These are phyloP conservation scores for Drosophila neutralis DNA, from an alignment of 2,888 invertebrate species.

Conservation along the genomic window DNA sequence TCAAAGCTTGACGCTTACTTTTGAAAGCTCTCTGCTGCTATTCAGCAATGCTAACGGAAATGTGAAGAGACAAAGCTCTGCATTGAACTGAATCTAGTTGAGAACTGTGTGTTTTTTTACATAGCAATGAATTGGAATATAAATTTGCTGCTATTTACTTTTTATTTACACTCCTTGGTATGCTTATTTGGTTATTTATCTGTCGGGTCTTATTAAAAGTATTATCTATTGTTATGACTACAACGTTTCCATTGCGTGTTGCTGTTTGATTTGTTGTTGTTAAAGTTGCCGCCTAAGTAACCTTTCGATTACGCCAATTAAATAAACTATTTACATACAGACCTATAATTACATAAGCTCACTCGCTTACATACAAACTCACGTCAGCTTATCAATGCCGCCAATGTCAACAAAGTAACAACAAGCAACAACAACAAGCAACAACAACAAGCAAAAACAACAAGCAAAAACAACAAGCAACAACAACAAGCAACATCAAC, in stretches of 20 bases:
- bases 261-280: constrained; percentile 25
- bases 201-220: not conserved
- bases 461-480: constrained; percentile 21
- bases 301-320: constrained; percentile 74
- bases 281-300: constrained; percentile 61
- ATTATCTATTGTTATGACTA: constrained; percentile 19
- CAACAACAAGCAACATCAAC: constrained; percentile 41
- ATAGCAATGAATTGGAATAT: not conserved
- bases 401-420: constrained; percentile 60
- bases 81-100: not conserved
- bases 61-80: constrained; percentile 1
- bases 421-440: constrained; percentile 38
- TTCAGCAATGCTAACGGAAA: constrained; percentile 35
- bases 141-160: not conserved
- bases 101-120: not conserved
- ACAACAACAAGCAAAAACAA: constrained; percentile 18
- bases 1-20: constrained; percentile 40
- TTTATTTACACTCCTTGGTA: not conserved
- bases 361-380: constrained; percentile 9
- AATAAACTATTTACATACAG: constrained; percentile 51
- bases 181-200: not conserved
- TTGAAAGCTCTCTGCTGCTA: constrained; percentile 31
- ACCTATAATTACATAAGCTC: constrained; percentile 60
- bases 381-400: constrained; percentile 61
- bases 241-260: constrained; percentile 11